These are phyloP conservation scores for Spea bombifrons DNA, from an alignment of 2,113 vertebrate genomes.

Conservation along the genomic window DNA sequence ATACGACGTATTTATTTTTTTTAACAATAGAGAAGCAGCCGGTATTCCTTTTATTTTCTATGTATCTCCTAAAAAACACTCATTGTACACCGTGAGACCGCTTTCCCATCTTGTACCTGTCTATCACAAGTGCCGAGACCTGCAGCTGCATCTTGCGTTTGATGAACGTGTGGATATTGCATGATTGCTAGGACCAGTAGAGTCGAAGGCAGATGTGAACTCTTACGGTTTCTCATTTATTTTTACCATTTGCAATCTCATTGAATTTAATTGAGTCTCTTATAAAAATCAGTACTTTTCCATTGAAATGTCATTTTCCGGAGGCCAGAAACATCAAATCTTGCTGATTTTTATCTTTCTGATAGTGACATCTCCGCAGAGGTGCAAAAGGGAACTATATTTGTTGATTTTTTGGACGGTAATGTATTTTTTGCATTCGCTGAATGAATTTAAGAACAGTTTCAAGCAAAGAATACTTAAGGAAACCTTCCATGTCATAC, in stretches of 20 bases:
- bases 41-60: too few species aligned
- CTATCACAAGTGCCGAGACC: constrained; percentile 27
- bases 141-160: not conserved
- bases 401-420: constrained; percentile 17
- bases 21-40: too few species aligned
- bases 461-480: not conserved
- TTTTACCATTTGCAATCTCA: constrained; percentile 23
- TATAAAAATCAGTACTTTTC: constrained; percentile 22
- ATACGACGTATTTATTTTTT: too few species aligned
- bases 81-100: not conserved
- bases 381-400: constrained; percentile 11
- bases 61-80: too few species aligned
- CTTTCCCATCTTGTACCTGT: not conserved
- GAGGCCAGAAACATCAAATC: constrained; percentile 2
- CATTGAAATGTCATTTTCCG: constrained; percentile 23
- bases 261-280: constrained; percentile 37
- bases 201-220: constrained; percentile 5
- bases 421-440: not conserved
- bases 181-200: not conserved
- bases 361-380: constrained; percentile 19
- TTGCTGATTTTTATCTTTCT: not conserved
- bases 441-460: constrained; percentile 24
- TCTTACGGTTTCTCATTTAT: constrained; percentile 21
- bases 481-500: not conserved
- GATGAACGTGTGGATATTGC: constrained; percentile 2